Conservation (phyloP, 1,140 invertebrate genomes). For the Bombus pyrosoma region DNA sequence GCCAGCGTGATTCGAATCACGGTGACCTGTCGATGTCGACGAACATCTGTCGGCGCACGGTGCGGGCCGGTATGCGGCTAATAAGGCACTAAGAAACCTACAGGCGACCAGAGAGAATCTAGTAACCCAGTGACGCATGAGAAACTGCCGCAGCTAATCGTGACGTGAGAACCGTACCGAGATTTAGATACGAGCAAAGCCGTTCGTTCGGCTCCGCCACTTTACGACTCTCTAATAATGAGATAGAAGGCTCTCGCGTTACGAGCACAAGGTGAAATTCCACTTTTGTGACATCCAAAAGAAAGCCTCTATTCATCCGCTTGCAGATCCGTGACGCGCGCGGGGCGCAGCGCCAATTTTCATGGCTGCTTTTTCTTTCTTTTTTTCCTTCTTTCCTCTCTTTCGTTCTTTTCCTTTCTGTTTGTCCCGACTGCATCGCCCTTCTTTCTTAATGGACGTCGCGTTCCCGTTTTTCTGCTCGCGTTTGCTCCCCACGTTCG, state of each 20-base stretch:
- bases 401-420: background rate
- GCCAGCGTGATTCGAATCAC: slow-evolving; percentile 5
- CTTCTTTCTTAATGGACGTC: background rate
- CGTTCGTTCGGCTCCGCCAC: slow-evolving; percentile 21
- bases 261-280: slow-evolving; percentile 57
- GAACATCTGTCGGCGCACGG: background rate
- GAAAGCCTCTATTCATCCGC: slow-evolving; percentile 58
- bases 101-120: slow-evolving; percentile 39
- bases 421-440: background rate
- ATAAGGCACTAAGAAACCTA: slow-evolving; percentile 51
- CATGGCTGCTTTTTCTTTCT: background rate
- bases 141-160: slow-evolving; percentile 59
- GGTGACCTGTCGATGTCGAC: background rate
- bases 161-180: slow-evolving; percentile 62
- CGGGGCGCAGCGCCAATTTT: slow-evolving; percentile 38
- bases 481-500: background rate
- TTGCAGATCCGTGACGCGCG: slow-evolving; percentile 39
- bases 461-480: slow-evolving; percentile 17
- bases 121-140: slow-evolving; percentile 70
- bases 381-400: too few relatives aligned
- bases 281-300: slow-evolving; percentile 50
- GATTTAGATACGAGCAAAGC: slow-evolving; percentile 56
- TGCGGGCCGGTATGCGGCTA: slow-evolving; percentile 14
- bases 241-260: slow-evolving; percentile 41
- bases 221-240: slow-evolving; percentile 67